Evolutionary conservation across 2,888 invertebrate genomes (phyloP), one percentile per base, ranked within the genome.

Genomic region (Adelphocoris suturalis): DNA sequence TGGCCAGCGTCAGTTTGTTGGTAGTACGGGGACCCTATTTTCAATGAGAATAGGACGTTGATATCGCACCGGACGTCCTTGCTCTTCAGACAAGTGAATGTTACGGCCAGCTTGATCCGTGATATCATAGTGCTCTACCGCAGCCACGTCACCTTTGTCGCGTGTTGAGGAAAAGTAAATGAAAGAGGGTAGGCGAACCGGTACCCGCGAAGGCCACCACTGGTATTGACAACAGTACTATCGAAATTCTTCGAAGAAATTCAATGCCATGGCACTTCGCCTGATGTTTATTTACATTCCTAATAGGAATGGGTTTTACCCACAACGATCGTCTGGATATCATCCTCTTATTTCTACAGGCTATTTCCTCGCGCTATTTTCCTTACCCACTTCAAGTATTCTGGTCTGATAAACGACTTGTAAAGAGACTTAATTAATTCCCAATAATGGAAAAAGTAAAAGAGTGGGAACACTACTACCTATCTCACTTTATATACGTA

Each of bases 141-240:
- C 61, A 1, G 19, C 19, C 61, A 68, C 68, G 68, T 68, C 68
- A 68, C 68, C 23, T 68, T 68, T 68, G 68, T 23, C 68, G 5
- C 68, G 68, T 37, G 37, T 37, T 37, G 37, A 37, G 37, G 37
- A 37, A 37, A 37, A 37, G 37, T 37, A n/a, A n/a, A 37, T 37
- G 37, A 37, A 37, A 37, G 37, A 37, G 7, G 37, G 3, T 7
- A 4, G 37, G 23, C 68, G 7, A 68, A 68, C 68, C 68, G 68
- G 68, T 68, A 68, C 23, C 23, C 68, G 68, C 61, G 68, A 68
- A 68, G 68, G 68, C 19, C 68, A 19, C 68, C 19, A 5, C n/a
- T n/a, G n/a, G 16, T 57, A 7, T 23, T 19, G 27, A 68, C 23
- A 68, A 27, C 68, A 13, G 52, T 52, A 7, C 37, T 37, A 52